Percentiles rank a stretch among this genome's conserved stretches.
Evolutionary conservation across 2,888 invertebrate genomes (phyloP).

Genomic region (Microplitis deprimator): DNA sequence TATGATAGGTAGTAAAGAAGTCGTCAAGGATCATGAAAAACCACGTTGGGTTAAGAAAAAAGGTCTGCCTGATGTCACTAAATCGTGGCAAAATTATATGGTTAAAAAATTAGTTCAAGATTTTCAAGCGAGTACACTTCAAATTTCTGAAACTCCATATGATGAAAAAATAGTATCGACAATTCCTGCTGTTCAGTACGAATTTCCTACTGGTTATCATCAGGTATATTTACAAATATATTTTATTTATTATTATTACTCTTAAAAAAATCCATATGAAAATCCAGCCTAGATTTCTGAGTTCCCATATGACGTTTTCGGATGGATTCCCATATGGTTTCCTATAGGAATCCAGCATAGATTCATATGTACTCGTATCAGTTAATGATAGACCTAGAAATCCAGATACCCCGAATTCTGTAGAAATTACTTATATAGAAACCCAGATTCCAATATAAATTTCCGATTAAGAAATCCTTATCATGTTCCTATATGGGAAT

Average conservation of each 20-base stretch:
- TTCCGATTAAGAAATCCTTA: too few relatives aligned
- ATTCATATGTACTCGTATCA: too few relatives aligned
- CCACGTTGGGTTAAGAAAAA: slow-evolving; percentile 86
- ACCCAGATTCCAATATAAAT: too few relatives aligned
- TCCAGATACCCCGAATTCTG: too few relatives aligned
- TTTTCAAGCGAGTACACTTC: slow-evolving; percentile 79
- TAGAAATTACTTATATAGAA: too few relatives aligned
- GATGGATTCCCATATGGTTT: too few relatives aligned
- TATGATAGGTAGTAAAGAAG: slow-evolving; percentile 85
- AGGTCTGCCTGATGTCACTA: slow-evolving; percentile 85
- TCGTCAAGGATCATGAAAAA: slow-evolving; percentile 90
- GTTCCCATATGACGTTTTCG: too few relatives aligned
- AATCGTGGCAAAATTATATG: slow-evolving; percentile 97
- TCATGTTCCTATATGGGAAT: too few relatives aligned
- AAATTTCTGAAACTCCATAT: slow-evolving; percentile 91
- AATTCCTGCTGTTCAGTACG: slow-evolving; percentile 94
- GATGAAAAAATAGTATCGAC: slow-evolving; percentile 89
- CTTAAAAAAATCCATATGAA: too few relatives aligned
- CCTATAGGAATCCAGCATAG: too few relatives aligned
- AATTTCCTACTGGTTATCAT: slow-evolving; percentile 98
- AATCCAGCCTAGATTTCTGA: too few relatives aligned
- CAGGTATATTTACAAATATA: slow-evolving; percentile 71
- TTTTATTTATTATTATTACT: slow-evolving; percentile 17
- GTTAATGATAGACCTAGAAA: too few relatives aligned
- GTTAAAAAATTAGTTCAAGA: slow-evolving; percentile 87